Percentiles rank a stretch among this genome's conserved stretches.
phyloP scores from a whole-genome alignment of 2,888 invertebrate genomes.

The Drosophila kambysellisi region DNA sequence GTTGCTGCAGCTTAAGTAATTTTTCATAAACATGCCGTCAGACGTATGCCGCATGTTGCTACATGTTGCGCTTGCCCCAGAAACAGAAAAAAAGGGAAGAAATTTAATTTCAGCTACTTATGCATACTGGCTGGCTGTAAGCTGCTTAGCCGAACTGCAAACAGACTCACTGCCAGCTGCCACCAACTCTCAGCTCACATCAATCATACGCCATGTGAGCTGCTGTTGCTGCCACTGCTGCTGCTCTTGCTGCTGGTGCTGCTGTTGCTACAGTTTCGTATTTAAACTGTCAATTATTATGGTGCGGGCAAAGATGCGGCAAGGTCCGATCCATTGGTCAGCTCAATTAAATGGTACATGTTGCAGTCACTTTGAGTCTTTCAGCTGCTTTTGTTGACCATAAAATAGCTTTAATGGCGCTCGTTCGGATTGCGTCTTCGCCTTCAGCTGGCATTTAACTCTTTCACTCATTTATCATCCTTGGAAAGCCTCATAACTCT shows the following conservation, averaged over 20 bases:
- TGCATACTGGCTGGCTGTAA: constrained; percentile 61
- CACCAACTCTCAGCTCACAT: constrained; percentile 39
- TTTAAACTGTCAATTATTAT: constrained; percentile 50
- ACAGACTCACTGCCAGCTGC: constrained; percentile 36
- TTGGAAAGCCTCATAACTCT: constrained; percentile 59
- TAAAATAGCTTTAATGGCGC: constrained; percentile 74
- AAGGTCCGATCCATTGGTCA: constrained; percentile 15
- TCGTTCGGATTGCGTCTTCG: constrained; percentile 57
- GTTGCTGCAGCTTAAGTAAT: constrained; percentile 74
- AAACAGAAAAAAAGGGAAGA: neutral
- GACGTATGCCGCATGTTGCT: constrained; percentile 7
- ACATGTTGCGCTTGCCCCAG: constrained; percentile 6
- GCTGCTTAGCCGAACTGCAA: constrained; percentile 61
- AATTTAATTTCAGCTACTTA: constrained; percentile 78
- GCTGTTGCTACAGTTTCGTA: constrained; percentile 1
- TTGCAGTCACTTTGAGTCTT: constrained; percentile 30
- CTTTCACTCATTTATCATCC: constrained; percentile 75
- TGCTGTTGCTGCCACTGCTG: neutral
- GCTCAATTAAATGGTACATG: constrained; percentile 59
- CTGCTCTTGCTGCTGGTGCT: neutral
- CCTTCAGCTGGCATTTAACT: constrained; percentile 68
- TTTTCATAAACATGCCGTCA: constrained; percentile 73
- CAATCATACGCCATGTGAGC: constrained; percentile 68
- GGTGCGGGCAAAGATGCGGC: constrained; percentile 9
- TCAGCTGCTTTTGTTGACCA: constrained; percentile 64